Evolutionary conservation across 2,888 invertebrate genomes (phyloP).

Genomic region (Tipula helvola): DNA sequence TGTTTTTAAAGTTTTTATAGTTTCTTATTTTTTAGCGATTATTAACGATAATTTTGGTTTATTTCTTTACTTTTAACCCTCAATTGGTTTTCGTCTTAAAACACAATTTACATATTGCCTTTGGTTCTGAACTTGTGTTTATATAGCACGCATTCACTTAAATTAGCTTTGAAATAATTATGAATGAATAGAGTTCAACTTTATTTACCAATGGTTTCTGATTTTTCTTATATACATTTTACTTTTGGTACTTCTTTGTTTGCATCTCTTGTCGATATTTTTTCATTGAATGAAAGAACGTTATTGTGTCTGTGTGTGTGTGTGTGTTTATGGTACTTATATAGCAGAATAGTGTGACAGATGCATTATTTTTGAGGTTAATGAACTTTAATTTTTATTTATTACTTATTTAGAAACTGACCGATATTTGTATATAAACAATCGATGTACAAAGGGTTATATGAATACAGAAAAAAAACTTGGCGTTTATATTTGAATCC

Average conservation of each 20-base stretch:
- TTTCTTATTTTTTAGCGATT: not conserved
- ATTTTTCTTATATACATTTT: not conserved
- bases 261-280: not conserved
- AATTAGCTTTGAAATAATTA: not conserved
- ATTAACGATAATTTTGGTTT: conserved; percentile 4
- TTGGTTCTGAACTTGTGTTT: not conserved
- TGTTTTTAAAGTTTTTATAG: not conserved
- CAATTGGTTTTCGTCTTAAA: not conserved
- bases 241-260: not conserved
- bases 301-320: not conserved
- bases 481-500: not conserved
- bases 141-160: not conserved
- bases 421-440: not conserved
- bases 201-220: not conserved
- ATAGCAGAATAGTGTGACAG: not conserved
- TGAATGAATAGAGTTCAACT: not conserved
- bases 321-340: not conserved
- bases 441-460: not conserved
- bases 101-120: not conserved
- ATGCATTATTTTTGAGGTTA: not conserved
- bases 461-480: not conserved
- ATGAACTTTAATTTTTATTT: not conserved
- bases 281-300: not conserved
- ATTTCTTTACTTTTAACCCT: not conserved
- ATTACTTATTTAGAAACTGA: not conserved